Conservation (phyloP, 2,113 vertebrate species). For the Saccopteryx leptura region DNA sequence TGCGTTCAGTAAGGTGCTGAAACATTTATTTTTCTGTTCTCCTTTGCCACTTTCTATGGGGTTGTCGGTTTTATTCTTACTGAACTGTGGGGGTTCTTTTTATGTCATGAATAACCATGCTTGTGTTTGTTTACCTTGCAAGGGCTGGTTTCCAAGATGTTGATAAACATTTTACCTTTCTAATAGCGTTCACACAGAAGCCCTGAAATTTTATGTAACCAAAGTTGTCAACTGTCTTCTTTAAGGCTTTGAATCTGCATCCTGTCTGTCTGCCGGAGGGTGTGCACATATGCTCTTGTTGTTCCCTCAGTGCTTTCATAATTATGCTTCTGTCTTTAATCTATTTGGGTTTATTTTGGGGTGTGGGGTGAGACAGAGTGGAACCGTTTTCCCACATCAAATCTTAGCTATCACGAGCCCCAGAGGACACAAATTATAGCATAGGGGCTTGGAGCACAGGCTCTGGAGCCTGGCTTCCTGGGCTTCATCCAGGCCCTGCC, state of each 20-base stretch:
- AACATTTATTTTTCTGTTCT: neutral
- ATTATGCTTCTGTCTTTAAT: conserved; percentile 54
- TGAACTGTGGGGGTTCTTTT: neutral
- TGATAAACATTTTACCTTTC: neutral
- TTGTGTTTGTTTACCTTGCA: neutral
- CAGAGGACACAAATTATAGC: conserved; percentile 70
- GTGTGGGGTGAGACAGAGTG: conserved; percentile 72
- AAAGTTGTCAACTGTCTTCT: neutral
- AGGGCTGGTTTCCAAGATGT: neutral
- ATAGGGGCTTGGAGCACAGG: neutral
- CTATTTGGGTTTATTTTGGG: conserved; percentile 69
- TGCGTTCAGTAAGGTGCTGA: no score
- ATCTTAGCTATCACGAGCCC: conserved; percentile 52
- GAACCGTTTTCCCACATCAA: conserved; percentile 72
- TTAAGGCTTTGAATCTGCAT: neutral
- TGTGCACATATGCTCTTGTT: neutral
- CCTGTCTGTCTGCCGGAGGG: neutral
- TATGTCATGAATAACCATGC: accelerated
- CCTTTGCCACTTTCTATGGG: neutral
- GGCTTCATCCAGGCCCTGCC: neutral
- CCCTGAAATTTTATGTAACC: neutral
- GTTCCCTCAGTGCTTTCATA: conserved; percentile 36
- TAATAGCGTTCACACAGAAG: neutral
- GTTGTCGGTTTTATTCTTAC: neutral
- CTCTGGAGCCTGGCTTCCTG: neutral